phyloP scores from a whole-genome alignment of 2,888 invertebrate genomes.

The Lissonota sp. region DNA sequence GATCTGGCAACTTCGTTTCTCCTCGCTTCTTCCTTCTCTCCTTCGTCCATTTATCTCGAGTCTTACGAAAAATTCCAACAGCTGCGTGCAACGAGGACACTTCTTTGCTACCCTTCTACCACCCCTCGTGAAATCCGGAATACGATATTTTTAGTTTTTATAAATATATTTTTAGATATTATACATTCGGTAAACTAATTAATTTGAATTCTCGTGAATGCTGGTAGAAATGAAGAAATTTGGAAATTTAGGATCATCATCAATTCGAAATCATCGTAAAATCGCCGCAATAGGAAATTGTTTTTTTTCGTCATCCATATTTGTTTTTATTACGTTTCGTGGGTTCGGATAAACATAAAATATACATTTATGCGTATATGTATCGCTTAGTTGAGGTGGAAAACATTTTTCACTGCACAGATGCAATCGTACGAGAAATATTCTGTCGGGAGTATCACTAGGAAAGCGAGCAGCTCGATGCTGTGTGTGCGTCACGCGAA shows the following conservation, averaged over 20 bases:
- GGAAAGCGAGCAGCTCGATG: slow-evolving; percentile 7
- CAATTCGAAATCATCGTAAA: slow-evolving; percentile 1
- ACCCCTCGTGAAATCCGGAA: neutral
- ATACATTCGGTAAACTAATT: neutral
- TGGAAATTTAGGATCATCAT: neutral
- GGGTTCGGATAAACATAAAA: neutral
- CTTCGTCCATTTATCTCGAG: neutral
- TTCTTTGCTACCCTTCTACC: neutral
- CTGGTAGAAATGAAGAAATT: neutral
- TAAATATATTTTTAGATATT: neutral
- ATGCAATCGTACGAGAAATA: slow-evolving; percentile 22
- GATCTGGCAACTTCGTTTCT: slow-evolving; percentile 11
- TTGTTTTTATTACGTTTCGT: neutral
- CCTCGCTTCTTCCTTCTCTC: neutral
- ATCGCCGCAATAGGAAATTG: slow-evolving; percentile 31
- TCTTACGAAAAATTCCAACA: slow-evolving; percentile 19
- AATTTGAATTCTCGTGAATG: neutral
- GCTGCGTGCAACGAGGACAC: slow-evolving; percentile 30
- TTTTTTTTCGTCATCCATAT: slow-evolving; percentile 10
- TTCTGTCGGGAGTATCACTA: slow-evolving; percentile 4
- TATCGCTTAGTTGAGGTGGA: neutral
- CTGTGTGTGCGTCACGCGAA: slow-evolving; percentile 19
- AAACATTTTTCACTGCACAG: slow-evolving; percentile 5
- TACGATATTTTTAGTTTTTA: neutral
- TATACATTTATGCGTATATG: neutral